Evolutionary conservation across 2,888 invertebrate species (phyloP), one percentile per base, ranked within the genome.

Genomic region (Eupeodes latifasciatus): DNA sequence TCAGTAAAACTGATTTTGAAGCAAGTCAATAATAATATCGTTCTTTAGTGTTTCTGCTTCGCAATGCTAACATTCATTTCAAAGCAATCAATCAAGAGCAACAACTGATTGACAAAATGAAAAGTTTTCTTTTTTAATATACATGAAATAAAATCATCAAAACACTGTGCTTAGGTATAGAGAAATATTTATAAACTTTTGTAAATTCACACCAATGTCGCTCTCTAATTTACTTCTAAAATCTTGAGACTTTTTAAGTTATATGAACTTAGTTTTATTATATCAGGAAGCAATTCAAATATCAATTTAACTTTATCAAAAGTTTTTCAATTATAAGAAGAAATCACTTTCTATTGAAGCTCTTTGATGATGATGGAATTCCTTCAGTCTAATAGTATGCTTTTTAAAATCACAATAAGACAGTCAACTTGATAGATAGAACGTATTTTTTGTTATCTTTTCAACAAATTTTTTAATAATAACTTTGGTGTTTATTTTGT

Each of bases 281-380:
- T 40, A 40, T 14, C 34, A 36, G 34, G 4, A 59, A 59, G 34
- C n/a, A 59, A 14, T 34, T 59, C 59, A 59, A 34, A 59, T 14
- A 59, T 59, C 27, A 59, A 34, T 59, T 34, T 27, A 14, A 36
- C 40, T 40, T 14, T 59, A 59, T 36, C 34, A 1, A 59, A 59
- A 59, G 34, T 59, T 59, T 59, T 59, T 59, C 59, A 36, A 59
- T 59, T 59, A 59, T 36, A 59, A 59, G 34, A 59, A 59, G 19
- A 59, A 36, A 14, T 6, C 36, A 34, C 4, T 9, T 9, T 59
- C 34, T 34, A 59, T 16, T 7, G 14, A 59, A 59, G 10, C 59
- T 36, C 36, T 59, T 59, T 59, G 34, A 59, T 59, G 59, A 9
- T 40, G 9, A 9, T 40, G 1, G 4, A 59, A 5, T 59, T 59